A percentile compares a stretch with the other conserved stretches of the same genome.
These are phyloP conservation scores for Leucopternis melanops DNA, from an alignment of 2,113 vertebrate genomes.

Conservation along the genomic window DNA sequence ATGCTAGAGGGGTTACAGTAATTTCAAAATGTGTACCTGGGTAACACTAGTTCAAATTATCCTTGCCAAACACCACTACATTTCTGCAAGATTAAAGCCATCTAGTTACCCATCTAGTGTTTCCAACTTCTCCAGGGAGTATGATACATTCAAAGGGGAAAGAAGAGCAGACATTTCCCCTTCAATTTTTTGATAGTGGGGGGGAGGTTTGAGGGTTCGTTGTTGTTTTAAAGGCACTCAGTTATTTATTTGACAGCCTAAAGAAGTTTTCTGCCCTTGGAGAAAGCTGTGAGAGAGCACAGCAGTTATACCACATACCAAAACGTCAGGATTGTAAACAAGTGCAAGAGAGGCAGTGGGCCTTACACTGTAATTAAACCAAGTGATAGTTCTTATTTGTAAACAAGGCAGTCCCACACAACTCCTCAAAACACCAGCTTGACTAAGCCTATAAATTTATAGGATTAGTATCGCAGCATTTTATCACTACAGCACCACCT, in stretches of 20 bases:
- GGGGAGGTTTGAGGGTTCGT: not conserved
- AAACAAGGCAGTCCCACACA: not conserved
- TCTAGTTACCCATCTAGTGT: not conserved
- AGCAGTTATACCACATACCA: not conserved
- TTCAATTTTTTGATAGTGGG: not conserved
- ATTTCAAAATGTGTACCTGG: not conserved
- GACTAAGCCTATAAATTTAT: not conserved
- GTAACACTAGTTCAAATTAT: not conserved
- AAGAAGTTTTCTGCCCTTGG: not conserved
- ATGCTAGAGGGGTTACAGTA: not conserved
- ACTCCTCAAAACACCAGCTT: not conserved
- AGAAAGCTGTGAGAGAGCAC: not conserved
- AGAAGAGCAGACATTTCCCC: not conserved
- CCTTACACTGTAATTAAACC: not conserved
- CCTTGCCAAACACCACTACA: not conserved
- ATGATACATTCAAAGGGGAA: not conserved
- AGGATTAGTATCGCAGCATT: not conserved
- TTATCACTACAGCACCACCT: not conserved
- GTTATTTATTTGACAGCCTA: not conserved
- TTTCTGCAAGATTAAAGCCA: not conserved
- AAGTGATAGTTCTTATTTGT: not conserved
- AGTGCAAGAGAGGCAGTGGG: not conserved
- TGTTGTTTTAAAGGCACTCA: not conserved
- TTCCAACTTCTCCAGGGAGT: not conserved
- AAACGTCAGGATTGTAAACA: not conserved